A percentile compares a stretch with the other conserved stretches of the same genome.
Conservation (phyloP, 2,797 vertebrate species). For the Tenualosa thibaudeaui region DNA sequence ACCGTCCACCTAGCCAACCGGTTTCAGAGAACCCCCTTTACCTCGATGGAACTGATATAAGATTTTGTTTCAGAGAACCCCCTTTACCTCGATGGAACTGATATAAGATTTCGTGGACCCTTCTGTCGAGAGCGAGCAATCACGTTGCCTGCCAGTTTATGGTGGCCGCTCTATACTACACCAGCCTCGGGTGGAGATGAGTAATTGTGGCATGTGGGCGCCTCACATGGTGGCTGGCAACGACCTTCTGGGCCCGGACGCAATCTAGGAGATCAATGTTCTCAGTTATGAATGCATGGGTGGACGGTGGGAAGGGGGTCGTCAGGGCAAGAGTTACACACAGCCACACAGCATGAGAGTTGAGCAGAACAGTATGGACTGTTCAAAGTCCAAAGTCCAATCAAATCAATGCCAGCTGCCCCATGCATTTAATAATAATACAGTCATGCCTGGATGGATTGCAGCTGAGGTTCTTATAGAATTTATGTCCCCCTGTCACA, state of each 20-base stretch:
- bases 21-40: neutral
- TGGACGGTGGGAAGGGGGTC: neutral
- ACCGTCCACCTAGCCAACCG: neutral
- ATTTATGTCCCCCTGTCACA: conserved; percentile 1
- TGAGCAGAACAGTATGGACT: neutral
- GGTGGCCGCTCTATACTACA: neutral
- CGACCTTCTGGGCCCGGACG: neutral
- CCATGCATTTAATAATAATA: neutral
- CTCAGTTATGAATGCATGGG: neutral
- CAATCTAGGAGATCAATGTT: conserved; percentile 19
- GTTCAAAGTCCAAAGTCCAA: too few species aligned
- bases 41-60: neutral
- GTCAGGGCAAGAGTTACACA: neutral
- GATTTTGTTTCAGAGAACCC: neutral
- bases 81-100: neutral
- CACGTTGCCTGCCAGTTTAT: neutral
- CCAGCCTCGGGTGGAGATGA: neutral
- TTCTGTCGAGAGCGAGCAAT: neutral
- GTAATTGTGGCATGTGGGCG: neutral
- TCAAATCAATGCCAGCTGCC: neutral
- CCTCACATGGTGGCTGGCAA: neutral
- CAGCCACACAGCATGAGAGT: neutral
- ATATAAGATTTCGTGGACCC: neutral
- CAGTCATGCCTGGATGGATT: too few species aligned
- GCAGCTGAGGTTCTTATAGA: neutral